Percentiles rank a stretch among this genome's conserved stretches.
phyloP scores from a whole-genome alignment of 2,888 invertebrate genomes.

The Diachrysia chrysitis region DNA sequence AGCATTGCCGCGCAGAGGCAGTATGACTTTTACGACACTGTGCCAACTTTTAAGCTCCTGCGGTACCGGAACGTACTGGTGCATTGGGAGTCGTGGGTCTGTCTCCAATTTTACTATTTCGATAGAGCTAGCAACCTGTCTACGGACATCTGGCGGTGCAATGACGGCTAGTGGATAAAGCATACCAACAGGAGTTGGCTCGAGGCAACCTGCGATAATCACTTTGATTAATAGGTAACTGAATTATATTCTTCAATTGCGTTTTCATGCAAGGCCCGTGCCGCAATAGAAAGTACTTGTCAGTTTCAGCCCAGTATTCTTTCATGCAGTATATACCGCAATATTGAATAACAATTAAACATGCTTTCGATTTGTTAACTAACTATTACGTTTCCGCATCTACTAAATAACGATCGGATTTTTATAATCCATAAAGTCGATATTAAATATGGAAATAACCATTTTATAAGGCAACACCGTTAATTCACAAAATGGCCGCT shows the following conservation, averaged over 20 bases:
- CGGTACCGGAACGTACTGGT: too few relatives aligned
- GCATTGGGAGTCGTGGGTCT: too few relatives aligned
- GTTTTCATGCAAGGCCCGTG: not conserved
- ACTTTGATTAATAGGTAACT: too few relatives aligned
- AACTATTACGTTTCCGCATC: not conserved
- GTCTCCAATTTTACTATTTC: too few relatives aligned
- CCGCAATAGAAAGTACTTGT: slow-evolving; percentile 2
- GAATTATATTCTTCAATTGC: not conserved
- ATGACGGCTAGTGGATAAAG: too few relatives aligned
- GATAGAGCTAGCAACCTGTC: too few relatives aligned
- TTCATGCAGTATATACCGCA: not conserved
- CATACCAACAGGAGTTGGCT: too few relatives aligned
- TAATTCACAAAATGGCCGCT: slow-evolving; percentile 17
- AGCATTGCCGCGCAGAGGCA: too few relatives aligned
- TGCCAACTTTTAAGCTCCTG: too few relatives aligned
- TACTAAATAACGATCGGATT: not conserved
- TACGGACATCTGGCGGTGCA: too few relatives aligned
- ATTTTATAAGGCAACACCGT: slow-evolving; percentile 26
- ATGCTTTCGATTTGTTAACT: not conserved
- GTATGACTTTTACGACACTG: too few relatives aligned
- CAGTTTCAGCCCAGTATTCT: slow-evolving; percentile 2
- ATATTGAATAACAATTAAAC: not conserved
- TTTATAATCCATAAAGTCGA: slow-evolving; percentile 8
- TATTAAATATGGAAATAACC: not conserved
- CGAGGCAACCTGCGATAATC: too few relatives aligned